A percentile compares a stretch with the other conserved stretches of the same genome.
Conservation (phyloP, 1,140 invertebrate genomes). For the Trichogramma pretiosum region DNA sequence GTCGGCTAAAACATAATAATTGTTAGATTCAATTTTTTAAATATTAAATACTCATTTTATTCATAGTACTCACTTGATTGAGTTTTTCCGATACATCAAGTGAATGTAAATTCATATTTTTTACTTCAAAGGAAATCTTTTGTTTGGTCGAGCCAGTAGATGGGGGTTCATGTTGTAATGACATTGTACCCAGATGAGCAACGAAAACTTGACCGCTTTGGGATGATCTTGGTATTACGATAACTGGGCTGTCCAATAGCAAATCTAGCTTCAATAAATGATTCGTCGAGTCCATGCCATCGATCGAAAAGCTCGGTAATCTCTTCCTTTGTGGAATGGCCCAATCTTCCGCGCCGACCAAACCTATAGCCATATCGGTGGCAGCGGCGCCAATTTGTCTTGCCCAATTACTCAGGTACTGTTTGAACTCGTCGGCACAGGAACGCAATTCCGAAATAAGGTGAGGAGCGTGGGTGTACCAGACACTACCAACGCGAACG, state of each 20-base stretch:
- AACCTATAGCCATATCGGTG: constrained; percentile 84
- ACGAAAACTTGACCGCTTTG: constrained; percentile 77
- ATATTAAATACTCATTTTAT: background rate
- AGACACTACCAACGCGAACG: constrained; percentile 81
- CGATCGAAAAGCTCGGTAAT: constrained; percentile 35
- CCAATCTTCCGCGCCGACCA: constrained; percentile 63
- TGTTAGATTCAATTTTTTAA: background rate
- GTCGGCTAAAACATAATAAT: background rate
- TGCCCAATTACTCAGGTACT: constrained; percentile 64
- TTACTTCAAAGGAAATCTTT: constrained; percentile 57
- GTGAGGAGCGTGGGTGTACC: constrained; percentile 83
- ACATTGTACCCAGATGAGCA: constrained; percentile 87
- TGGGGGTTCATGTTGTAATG: constrained; percentile 47
- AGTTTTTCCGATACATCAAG: constrained; percentile 51
- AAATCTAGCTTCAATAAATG: constrained; percentile 55
- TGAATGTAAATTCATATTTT: constrained; percentile 83
- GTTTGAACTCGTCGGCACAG: constrained; percentile 60
- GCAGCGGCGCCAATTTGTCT: constrained; percentile 80
- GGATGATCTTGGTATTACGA: constrained; percentile 73
- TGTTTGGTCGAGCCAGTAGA: constrained; percentile 31
- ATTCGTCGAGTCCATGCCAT: constrained; percentile 20
- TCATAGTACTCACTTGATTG: constrained; percentile 22
- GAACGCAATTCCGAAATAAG: constrained; percentile 78
- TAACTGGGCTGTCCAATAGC: constrained; percentile 79
- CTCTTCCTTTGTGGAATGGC: constrained; percentile 34